A percentile compares a stretch with the other conserved stretches of the same genome.
Conservation (phyloP, 2,888 invertebrate species). For the Icerya purchasi region DNA sequence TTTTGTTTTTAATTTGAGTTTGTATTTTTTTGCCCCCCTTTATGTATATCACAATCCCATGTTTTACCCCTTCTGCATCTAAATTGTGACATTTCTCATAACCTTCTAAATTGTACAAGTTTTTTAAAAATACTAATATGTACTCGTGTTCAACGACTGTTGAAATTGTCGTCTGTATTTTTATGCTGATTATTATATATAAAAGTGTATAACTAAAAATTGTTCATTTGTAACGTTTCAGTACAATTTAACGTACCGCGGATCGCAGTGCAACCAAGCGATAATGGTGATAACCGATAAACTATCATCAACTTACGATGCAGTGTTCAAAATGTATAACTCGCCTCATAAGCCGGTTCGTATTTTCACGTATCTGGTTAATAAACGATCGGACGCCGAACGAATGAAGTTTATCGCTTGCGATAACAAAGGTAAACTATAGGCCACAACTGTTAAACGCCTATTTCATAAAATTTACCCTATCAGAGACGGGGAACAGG, state of each 20-base stretch:
- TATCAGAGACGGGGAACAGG: background rate
- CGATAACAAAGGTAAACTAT: slow-evolving; percentile 64
- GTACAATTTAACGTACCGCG: slow-evolving; percentile 64
- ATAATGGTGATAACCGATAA: slow-evolving; percentile 76
- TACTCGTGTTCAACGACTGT: no score
- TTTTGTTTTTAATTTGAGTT: no score
- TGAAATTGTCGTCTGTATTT: no score
- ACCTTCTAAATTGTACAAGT: no score
- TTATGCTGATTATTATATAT: no score
- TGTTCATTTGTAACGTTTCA: slow-evolving; percentile 28
- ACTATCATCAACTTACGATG: slow-evolving; percentile 30
- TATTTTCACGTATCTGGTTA: slow-evolving; percentile 88
- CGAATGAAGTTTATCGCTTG: slow-evolving; percentile 91
- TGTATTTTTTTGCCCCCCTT: no score
- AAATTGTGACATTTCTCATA: no score
- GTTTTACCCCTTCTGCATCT: no score
- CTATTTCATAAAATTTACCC: slow-evolving; percentile 1
- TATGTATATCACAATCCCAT: no score
- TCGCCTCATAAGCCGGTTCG: slow-evolving; percentile 84
- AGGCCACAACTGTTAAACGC: background rate
- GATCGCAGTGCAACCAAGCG: slow-evolving; percentile 91
- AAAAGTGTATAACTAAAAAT: no score
- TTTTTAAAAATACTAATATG: no score
- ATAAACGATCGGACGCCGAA: slow-evolving; percentile 62
- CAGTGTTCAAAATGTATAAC: slow-evolving; percentile 59